Base-by-base conservation (phyloP, 2,888 invertebrate genomes). In the Leptogaster cylindrica region DNA sequence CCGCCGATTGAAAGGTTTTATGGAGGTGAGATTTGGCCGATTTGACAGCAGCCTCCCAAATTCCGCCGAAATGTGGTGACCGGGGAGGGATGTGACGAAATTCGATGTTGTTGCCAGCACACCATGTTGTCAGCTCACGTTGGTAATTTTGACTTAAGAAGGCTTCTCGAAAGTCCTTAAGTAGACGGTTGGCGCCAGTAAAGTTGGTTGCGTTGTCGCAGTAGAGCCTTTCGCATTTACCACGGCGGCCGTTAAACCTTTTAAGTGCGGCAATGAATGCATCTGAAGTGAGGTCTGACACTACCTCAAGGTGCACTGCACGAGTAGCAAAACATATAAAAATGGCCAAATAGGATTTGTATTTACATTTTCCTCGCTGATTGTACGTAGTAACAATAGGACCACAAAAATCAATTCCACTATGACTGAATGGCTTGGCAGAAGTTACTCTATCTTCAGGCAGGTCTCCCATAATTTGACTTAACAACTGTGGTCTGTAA, bases 171-270 rank as follows among this genome's bases (percentile, higher is more conserved):
- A 39, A 39, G 4, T 39, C 41, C 12, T 39, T 6, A n/a, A 50
- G 2, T 12, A 1, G 6, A n/a, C 50, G 4, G 6, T n/a, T 50
- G 7, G 68, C 68, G 1, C 69, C 70, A 4, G 68, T 65, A 65
- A 71, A 71, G 51, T 69, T 71, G 7, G 73, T 74, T 2, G 67
- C 71, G 36, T 68, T 66, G 25, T 71, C 68, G 2, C 68, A 70
- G 58, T 67, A 71, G n/a, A 71, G 5, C 0, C 20, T 7, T 2
- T 65, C 48, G 31, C 70, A 71, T 0, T 46, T 12, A 7, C 67
- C 71, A n/a, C 71, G 65, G 3, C 71, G 50, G 3, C 61, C 20
- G 1, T 68, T 39, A 41, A 72, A 70, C 36, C 72, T 36, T 64
- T 71, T 70, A 23, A 71, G 68, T 27, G 65, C 66, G 14, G 70